Evolutionary conservation across 2,797 vertebrate genomes (phyloP), one percentile per base, ranked within the genome.

Genomic region (Macroramphosus scolopax): DNA sequence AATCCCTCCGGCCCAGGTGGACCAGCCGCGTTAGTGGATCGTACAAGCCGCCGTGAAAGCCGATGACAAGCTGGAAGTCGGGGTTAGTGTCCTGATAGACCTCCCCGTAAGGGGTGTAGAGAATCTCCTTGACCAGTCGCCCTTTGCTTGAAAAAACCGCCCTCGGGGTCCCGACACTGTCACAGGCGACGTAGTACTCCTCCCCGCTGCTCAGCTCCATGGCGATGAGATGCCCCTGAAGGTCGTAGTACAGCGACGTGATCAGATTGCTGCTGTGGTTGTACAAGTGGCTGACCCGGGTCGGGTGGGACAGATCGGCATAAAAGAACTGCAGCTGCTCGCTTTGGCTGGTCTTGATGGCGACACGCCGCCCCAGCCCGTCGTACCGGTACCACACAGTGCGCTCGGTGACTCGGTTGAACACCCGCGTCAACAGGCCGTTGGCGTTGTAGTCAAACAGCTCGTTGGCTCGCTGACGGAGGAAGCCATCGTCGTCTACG

Each of bases 291-390:
- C 96, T 98, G 77, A 98, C 93, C 52, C 95, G 92, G 13, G 94
- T 97, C 29, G 96, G 96, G 78, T 84, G 97, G 72, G 93, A 93
- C 59, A 98, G 84, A 61, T 99, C 96, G 0, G 97, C 95, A 0
- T 99, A 99, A 88, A 98, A 99, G 88, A 95, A 98, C 84, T 99
- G 97, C 47, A 99, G 80, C 62, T 98, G 94, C 62, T 98, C 94
- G 17, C 95, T 90, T 0, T 81, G 82, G 83, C 85, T 93, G 54
- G 83, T 94, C 70, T 89, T 91, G 84, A 95, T 96, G 11, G 97
- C 98, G 42, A 99, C 93, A 41, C 96, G 91, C 52, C 97, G 87
- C 20, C 96, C 95, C 3, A 99, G 84, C 29, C 97, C 97, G 1
- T 99, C 97, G 0, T 99, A 99, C 22, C 92, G 93, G 50, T 98